A percentile compares a stretch with the other conserved stretches of the same genome.
These are phyloP conservation scores for Dugesia japonica DNA, from an alignment of 2,888 invertebrate genomes.

Conservation along the genomic window DNA sequence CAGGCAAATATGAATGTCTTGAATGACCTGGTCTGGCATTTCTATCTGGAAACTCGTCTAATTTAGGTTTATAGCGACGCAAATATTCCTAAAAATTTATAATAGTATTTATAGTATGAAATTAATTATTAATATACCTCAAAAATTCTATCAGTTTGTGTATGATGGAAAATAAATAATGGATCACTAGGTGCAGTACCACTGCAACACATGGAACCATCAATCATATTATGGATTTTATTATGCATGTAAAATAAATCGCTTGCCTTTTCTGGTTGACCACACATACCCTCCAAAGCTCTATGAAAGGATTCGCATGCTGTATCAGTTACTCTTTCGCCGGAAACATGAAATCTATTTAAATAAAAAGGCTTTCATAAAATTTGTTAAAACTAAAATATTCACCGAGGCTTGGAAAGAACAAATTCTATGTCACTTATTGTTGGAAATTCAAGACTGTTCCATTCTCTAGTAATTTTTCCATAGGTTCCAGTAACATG, in stretches of 20 bases:
- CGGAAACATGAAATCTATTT: not conserved
- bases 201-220: constrained; percentile 28
- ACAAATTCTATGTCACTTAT: constrained; percentile 20
- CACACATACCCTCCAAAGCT: constrained; percentile 23
- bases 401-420: constrained; percentile 15
- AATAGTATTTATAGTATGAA: too few relatives aligned
- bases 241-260: constrained; percentile 21
- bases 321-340: not conserved
- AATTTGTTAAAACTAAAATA: not conserved
- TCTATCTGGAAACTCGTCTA: not conserved
- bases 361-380: too few relatives aligned
- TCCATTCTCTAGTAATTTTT: constrained; percentile 24
- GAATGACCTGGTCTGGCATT: constrained; percentile 7
- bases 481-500: constrained; percentile 13
- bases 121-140: too few relatives aligned
- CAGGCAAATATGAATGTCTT: not conserved
- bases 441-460: constrained; percentile 27
- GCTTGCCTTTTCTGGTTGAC: not conserved
- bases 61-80: not conserved
- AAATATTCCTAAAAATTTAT: not conserved
- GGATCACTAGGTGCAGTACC: constrained; percentile 23
- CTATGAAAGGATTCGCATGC: constrained; percentile 21
- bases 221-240: constrained; percentile 25
- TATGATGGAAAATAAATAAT: constrained; percentile 24
- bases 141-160: constrained; percentile 20